Evolutionary conservation across 2,888 invertebrate species (phyloP), one percentile per base, ranked within the genome.

Genomic region (Auanema sp.): DNA sequence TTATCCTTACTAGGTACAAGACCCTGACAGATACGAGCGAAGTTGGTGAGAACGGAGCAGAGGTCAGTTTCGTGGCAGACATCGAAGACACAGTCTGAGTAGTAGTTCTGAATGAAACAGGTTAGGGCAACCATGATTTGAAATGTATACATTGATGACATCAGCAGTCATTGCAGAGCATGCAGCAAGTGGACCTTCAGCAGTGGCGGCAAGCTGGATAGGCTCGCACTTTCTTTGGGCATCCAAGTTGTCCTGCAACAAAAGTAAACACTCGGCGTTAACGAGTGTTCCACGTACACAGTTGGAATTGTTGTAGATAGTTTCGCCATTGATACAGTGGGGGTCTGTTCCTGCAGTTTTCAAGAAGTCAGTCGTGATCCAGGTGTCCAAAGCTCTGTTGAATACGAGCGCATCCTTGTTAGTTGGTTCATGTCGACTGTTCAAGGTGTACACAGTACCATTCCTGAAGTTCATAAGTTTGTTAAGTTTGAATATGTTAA

Each of bases 41-140:
- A 75, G 50, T 65, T 61, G 18, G 62, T 43, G 21, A 72, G 57
- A 2, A 66, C 61, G 8, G 64, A 63, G 44, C 75, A 75, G 12
- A 65, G 67, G 53, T 66, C 64, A 10, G 44, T 53, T 42, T 62
- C 63, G 53, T 69, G 60, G 60, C 79, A 79, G 18, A 75, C 59
- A 55, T 79, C 79, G 62, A 69, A 78, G 33, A 75, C 65, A 58
- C 79, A 79, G 60, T 75, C 68, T 59, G 73, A 63, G 66, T 69
- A 75, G 61, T 65, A 71, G 47, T 64, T 18, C 42, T 51, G 16
- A 47, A 18, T n/a, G n/a, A n/a, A n/a, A n/a, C n/a, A n/a, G n/a
- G n/a, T n/a, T n/a, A n/a, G n/a, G n/a, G n/a, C n/a, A n/a, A n/a
- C n/a, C n/a, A n/a, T 21, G 21, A 47, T 5, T 47, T 5, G 10